Evolutionary conservation across 2,113 vertebrate species (phyloP), one percentile per base, ranked within the genome.

Genomic region (Poeciliopsis prolifica): DNA sequence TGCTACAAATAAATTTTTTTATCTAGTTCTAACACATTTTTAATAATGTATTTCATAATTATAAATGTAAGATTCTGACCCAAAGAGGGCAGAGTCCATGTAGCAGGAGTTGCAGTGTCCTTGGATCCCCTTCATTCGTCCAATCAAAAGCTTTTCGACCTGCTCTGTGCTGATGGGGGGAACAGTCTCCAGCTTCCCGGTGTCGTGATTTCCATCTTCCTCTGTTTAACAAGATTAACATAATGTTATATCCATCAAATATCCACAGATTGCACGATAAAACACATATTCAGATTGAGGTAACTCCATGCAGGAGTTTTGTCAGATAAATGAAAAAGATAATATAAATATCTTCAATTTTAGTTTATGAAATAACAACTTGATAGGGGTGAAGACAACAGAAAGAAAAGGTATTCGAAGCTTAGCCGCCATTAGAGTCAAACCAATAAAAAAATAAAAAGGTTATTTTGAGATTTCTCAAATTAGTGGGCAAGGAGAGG

Each of bases 71-170:
- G 2, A 0, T 77, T 10, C 89, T 65, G 30, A 96, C 96, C 96
- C 95, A 88, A 97, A 97, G 31, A 97, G 96, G 37, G 96, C 90
- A 3, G 94, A 92, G 0, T 97, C 96, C 96, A 97, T 96, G 80
- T 97, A 97, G 90, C 96, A 97, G 82, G 96, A 97, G 92, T 97
- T 97, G 28, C 95, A 96, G 76, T 97, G 96, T 13, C 96, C 96
- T 74, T 97, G 96, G 79, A 97, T 96, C 2, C 96, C 96, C 69
- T 87, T 95, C 96, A 96, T 97, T 17, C 69, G 79, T 5, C 96
- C 96, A 62, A 65, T 77, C 74, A 97, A 88, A 44, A 95, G 65
- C 10, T 19, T 65, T 28, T 86, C 80, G 0, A 96, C 95, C 58
- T 91, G 85, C 60, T 95, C 94, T 0, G 92, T 77, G 62, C 74